Evolutionary conservation across 2,797 vertebrate genomes (phyloP).

Genomic region (Poeciliopsis infans): DNA sequence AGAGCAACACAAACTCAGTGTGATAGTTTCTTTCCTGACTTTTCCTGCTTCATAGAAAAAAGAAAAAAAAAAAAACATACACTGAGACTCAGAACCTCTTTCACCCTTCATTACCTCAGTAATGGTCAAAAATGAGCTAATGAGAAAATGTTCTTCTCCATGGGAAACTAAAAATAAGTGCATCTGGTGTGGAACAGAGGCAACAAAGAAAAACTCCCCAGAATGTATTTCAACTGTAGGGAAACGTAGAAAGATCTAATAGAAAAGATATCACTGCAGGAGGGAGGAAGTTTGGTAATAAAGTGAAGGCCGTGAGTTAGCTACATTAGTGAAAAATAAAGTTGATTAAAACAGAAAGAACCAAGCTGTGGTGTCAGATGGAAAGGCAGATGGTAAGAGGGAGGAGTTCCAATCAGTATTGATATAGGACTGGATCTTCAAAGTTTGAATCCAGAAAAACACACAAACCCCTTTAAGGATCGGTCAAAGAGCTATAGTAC

Average conservation of each 20-base stretch:
- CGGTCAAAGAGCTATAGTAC: constrained; percentile 20
- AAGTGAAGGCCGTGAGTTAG: constrained; percentile 10
- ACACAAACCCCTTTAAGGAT: constrained; percentile 22
- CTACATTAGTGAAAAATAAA: constrained; percentile 24
- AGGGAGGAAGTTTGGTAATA: constrained; percentile 16
- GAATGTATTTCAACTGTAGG: constrained; percentile 29
- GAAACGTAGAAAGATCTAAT: constrained; percentile 21
- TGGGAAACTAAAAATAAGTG: constrained; percentile 37
- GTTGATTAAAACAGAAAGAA: constrained; percentile 23
- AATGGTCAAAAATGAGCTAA: constrained; percentile 57
- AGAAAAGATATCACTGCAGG: constrained; percentile 18
- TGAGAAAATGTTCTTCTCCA: constrained; percentile 52
- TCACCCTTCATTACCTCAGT: constrained; percentile 62
- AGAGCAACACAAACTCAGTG: constrained; percentile 12
- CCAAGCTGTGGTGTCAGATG: constrained; percentile 68
- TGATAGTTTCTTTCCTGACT: constrained; percentile 34
- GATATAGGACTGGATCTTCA: constrained; percentile 55
- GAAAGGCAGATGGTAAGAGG: constrained; percentile 71
- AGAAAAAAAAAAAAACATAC: constrained; percentile 26
- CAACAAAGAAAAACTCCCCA: constrained; percentile 9
- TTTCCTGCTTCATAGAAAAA: constrained; percentile 21
- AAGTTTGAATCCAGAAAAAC: constrained; percentile 59
- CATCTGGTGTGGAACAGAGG: constrained; percentile 22
- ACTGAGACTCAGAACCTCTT: constrained; percentile 42
- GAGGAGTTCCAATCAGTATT: constrained; percentile 59